Conservation (phyloP, 1,140 invertebrate genomes). For the Saxidomus purpurata region DNA sequence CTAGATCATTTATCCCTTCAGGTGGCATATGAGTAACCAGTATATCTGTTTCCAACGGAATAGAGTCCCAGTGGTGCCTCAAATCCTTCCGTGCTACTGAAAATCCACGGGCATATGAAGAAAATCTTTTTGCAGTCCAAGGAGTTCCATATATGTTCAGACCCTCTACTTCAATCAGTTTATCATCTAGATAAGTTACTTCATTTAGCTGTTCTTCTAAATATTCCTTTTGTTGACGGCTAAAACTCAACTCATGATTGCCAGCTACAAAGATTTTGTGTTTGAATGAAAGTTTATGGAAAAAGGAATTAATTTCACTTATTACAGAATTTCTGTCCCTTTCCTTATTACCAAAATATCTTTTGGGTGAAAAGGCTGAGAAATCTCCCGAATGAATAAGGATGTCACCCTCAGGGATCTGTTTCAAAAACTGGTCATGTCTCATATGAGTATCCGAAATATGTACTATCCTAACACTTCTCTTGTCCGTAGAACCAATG, state of each 20-base stretch:
- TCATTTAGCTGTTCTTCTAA: conserved; percentile 1
- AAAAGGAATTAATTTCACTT: conserved; percentile 49
- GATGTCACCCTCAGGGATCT: conserved; percentile 52
- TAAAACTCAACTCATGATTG: conserved; percentile 61
- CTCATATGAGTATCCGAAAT: conserved; percentile 65
- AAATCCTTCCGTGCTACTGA: not conserved
- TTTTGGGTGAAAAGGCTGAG: conserved; percentile 5
- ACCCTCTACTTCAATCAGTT: conserved; percentile 39
- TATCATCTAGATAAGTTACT: conserved; percentile 58
- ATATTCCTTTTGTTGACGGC: not conserved
- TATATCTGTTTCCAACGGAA: conserved; percentile 54
- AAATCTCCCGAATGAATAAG: conserved; percentile 63
- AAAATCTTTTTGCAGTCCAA: conserved; percentile 44
- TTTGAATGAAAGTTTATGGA: conserved; percentile 30
- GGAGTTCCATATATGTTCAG: conserved; percentile 57
- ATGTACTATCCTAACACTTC: conserved; percentile 52
- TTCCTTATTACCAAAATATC: conserved; percentile 18
- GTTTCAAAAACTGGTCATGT: conserved; percentile 25
- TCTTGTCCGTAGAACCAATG: not conserved
- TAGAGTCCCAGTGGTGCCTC: conserved; percentile 10
- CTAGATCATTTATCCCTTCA: conserved; percentile 45
- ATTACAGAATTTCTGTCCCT: not conserved
- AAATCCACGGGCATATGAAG: conserved; percentile 52
- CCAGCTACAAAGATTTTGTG: conserved; percentile 60
- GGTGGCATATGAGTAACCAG: conserved; percentile 62